These are phyloP conservation scores for Oscheius onirici DNA, from an alignment of 2,888 invertebrate species.

Conservation along the genomic window DNA sequence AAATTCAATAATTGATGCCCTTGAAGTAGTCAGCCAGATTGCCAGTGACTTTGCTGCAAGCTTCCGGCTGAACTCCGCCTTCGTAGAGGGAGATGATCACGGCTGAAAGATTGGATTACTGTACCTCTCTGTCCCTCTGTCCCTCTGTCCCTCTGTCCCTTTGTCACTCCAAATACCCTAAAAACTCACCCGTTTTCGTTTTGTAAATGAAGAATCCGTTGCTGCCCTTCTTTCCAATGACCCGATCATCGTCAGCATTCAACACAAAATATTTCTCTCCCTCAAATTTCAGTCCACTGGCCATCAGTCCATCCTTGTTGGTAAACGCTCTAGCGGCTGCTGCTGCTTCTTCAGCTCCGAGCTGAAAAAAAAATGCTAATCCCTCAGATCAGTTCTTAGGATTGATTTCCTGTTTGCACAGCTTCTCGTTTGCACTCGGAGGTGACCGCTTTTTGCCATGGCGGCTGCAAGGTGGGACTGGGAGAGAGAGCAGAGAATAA, in stretches of 20 bases:
- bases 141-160: too few species aligned
- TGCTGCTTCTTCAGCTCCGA: constrained; percentile 57
- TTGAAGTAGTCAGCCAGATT: constrained; percentile 71
- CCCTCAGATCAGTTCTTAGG: not conserved
- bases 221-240: constrained; percentile 71
- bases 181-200: constrained; percentile 39
- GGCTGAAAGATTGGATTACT: constrained; percentile 59
- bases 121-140: not conserved
- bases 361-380: constrained; percentile 40
- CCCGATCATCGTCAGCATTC: constrained; percentile 67
- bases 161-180: not conserved
- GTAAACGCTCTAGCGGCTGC: constrained; percentile 63
- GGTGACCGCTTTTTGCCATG: not conserved
- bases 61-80: constrained; percentile 70
- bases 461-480: not conserved
- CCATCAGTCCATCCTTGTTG: constrained; percentile 60
- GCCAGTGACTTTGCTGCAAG: constrained; percentile 69
- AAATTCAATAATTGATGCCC: constrained; percentile 62
- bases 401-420: not conserved
- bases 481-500: not conserved
- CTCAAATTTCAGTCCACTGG: constrained; percentile 67
- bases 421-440: constrained; percentile 1
- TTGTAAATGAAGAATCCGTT: constrained; percentile 71
- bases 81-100: constrained; percentile 70
- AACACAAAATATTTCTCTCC: constrained; percentile 68